These are phyloP conservation scores for Aporophyla lueneburgensis DNA, from an alignment of 2,888 invertebrate genomes.

Conservation along the genomic window DNA sequence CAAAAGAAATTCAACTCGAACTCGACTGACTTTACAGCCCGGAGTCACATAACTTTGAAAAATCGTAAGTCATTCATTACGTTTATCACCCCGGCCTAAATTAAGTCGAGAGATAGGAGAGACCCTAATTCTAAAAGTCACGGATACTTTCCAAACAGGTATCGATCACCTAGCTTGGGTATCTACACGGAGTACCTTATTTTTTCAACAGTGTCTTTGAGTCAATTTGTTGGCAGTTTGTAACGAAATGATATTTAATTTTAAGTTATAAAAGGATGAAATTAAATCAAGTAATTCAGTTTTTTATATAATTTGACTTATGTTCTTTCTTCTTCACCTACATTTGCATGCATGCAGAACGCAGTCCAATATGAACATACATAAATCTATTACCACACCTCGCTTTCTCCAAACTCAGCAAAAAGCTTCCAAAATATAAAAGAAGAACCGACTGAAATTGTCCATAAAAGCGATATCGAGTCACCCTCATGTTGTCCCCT, in stretches of 20 bases:
- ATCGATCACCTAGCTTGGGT: conserved; percentile 46
- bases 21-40: conserved; percentile 28
- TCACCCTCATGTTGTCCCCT: conserved; percentile 74
- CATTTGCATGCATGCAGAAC: neutral
- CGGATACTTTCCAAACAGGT: conserved; percentile 58
- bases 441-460: conserved; percentile 76
- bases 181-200: neutral
- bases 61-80: conserved; percentile 67
- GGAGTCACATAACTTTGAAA: conserved; percentile 60
- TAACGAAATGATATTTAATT: neutral
- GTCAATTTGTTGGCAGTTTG: conserved; percentile 15
- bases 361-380: conserved; percentile 6
- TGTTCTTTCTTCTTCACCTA: neutral
- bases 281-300: neutral
- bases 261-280: neutral
- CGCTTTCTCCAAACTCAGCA: conserved; percentile 41
- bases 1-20: conserved; percentile 27
- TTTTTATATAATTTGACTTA: neutral
- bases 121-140: conserved; percentile 65
- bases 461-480: conserved; percentile 75
- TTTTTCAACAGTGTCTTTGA: conserved; percentile 14
- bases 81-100: conserved; percentile 67
- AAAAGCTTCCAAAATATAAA: conserved; percentile 65
- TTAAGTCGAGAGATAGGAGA: conserved; percentile 67
- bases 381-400: conserved; percentile 31